Evolutionary conservation across 1,140 invertebrate genomes (phyloP).

Genomic region (Paraescarpia echinospica): DNA sequence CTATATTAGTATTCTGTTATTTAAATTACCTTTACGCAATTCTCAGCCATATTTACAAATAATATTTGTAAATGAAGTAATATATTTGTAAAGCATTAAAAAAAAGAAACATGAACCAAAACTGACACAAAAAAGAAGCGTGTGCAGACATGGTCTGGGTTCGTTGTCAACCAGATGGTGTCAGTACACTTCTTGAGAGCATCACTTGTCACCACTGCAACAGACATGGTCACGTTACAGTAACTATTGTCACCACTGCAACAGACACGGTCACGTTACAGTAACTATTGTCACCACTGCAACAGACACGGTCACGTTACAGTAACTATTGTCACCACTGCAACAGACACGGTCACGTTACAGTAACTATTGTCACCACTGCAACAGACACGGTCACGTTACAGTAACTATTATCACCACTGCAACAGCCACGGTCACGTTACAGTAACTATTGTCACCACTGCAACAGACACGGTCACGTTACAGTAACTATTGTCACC

Average conservation of each 20-base stretch:
- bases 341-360: too few species aligned
- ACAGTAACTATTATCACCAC: neutral
- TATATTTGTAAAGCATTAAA: neutral
- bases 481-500: slow-evolving; percentile 37
- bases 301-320: neutral
- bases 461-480: neutral
- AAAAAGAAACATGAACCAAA: neutral
- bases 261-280: neutral
- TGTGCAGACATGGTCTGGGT: slow-evolving; percentile 45
- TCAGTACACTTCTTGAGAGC: slow-evolving; percentile 38
- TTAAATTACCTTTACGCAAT: neutral
- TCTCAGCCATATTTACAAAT: neutral
- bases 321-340: neutral
- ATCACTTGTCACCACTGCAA: slow-evolving; percentile 41
- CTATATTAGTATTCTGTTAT: neutral
- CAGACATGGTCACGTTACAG: neutral
- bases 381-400: neutral
- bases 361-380: too few species aligned
- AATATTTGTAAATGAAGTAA: slow-evolving; percentile 17
- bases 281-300: neutral
- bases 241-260: neutral
- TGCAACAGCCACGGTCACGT: too few species aligned
- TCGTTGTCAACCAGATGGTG: slow-evolving; percentile 41
- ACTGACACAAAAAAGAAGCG: slow-evolving; percentile 50
- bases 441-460: too few species aligned